Conservation (phyloP, 2,888 invertebrate genomes). For the Heliconius cydno region DNA sequence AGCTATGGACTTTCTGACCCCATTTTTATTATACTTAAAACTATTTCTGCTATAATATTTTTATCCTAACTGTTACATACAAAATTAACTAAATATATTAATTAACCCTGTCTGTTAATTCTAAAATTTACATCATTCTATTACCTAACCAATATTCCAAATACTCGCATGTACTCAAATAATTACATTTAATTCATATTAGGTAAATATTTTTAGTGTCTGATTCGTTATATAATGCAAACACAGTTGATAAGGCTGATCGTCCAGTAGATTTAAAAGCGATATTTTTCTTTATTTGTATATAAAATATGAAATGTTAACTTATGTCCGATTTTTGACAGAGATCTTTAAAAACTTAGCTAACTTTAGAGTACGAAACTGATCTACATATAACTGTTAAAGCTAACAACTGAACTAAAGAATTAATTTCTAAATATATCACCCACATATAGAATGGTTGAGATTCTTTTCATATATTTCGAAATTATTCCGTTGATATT, state of each 20-base stretch:
- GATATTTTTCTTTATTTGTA: background rate
- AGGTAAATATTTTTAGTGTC: slow-evolving; percentile 25
- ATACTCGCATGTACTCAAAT: slow-evolving; percentile 22
- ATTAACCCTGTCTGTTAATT: background rate
- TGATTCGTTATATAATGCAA: slow-evolving; percentile 20
- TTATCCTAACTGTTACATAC: background rate
- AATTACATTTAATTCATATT: slow-evolving; percentile 29
- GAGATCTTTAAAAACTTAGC: background rate
- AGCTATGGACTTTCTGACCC: slow-evolving; percentile 18
- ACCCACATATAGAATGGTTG: background rate
- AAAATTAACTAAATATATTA: background rate
- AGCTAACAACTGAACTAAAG: background rate
- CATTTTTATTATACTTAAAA: slow-evolving; percentile 13
- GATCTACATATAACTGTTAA: background rate
- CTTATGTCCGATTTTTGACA: background rate
- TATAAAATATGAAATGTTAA: background rate
- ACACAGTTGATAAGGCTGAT: slow-evolving; percentile 15
- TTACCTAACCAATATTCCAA: slow-evolving; percentile 17
- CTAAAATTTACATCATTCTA: slow-evolving; percentile 18
- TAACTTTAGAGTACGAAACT: background rate
- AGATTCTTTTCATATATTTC: background rate
- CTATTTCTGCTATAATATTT: slow-evolving; percentile 24
- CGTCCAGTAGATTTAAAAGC: slow-evolving; percentile 2
- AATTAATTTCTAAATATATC: background rate
- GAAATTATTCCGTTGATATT: background rate